Percentiles rank a stretch among this genome's conserved stretches.
Conservation (phyloP, 1,140 invertebrate genomes). For the Odontomachus brunneus region DNA sequence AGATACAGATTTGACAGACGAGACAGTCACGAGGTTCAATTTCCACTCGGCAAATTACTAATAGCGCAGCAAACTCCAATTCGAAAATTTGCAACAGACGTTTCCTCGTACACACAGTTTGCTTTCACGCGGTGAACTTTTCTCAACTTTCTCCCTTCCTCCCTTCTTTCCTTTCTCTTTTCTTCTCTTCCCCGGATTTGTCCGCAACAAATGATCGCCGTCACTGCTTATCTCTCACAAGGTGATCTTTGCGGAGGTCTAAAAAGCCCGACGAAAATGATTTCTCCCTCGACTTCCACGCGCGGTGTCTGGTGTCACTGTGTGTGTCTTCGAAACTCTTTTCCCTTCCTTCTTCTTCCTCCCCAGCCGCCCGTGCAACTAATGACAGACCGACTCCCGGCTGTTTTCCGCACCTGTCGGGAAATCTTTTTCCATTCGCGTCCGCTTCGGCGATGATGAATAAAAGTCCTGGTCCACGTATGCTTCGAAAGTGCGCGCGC, state of each 20-base stretch:
- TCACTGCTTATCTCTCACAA: background rate
- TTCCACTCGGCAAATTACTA: too few species aligned
- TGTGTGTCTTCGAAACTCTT: background rate
- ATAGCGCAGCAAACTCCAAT: too few species aligned
- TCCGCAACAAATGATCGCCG: slow-evolving; percentile 15
- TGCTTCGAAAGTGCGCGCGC: slow-evolving; percentile 14
- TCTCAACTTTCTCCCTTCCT: slow-evolving; percentile 1
- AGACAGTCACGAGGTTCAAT: too few species aligned
- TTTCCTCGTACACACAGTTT: background rate
- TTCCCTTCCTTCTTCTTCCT: too few species aligned
- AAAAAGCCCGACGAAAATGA: slow-evolving; percentile 29
- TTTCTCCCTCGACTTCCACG: slow-evolving; percentile 25
- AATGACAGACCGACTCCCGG: background rate
- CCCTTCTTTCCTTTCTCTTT: background rate
- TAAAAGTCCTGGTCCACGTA: slow-evolving; percentile 41
- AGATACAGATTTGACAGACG: too few species aligned
- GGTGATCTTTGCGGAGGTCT: background rate
- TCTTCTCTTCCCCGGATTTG: too few species aligned
- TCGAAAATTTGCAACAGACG: too few species aligned
- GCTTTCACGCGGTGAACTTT: background rate
- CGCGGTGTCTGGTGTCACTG: background rate
- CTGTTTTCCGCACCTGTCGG: slow-evolving; percentile 37
- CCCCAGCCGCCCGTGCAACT: background rate
- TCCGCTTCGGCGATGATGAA: slow-evolving; percentile 42
- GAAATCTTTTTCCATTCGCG: slow-evolving; percentile 33